Percentiles rank a stretch among this genome's conserved stretches.
phyloP scores from a whole-genome alignment of 2,113 vertebrate species.

The Gracilinanus agilis region DNA sequence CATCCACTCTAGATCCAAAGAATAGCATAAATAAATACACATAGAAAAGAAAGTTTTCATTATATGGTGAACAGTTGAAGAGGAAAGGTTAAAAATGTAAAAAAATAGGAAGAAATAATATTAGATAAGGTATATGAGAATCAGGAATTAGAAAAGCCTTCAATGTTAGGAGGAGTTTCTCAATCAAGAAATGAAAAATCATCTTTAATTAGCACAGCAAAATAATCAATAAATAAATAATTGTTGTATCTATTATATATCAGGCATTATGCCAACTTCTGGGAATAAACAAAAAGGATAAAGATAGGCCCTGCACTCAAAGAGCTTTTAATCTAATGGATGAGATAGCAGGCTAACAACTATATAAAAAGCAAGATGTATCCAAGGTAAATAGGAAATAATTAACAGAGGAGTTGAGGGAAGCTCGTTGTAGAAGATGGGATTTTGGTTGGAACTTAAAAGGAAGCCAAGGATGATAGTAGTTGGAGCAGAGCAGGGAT shows the following conservation, averaged over 20 bases:
- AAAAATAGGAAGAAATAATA: neutral
- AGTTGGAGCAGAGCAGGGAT: neutral
- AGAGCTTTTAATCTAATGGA: neutral
- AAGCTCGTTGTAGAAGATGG: no score
- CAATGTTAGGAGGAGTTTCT: neutral
- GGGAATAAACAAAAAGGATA: neutral
- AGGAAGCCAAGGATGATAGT: neutral
- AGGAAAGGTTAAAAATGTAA: neutral
- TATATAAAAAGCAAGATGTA: neutral
- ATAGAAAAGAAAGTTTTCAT: neutral
- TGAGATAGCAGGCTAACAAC: neutral
- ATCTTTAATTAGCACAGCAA: no score
- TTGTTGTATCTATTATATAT: neutral
- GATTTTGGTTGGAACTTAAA: neutral
- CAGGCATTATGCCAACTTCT: neutral
- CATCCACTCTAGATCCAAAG: neutral
- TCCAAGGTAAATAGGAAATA: neutral
- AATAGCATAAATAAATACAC: neutral
- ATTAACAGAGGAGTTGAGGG: neutral
- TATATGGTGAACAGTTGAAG: neutral
- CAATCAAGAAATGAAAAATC: neutral
- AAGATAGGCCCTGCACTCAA: neutral
- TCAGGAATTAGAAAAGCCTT: neutral
- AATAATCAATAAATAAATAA: neutral
- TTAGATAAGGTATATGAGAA: neutral